A percentile compares a stretch with the other conserved stretches of the same genome.
These are phyloP conservation scores for Manacus vitellinus DNA, from an alignment of 2,113 vertebrate species.

Conservation along the genomic window DNA sequence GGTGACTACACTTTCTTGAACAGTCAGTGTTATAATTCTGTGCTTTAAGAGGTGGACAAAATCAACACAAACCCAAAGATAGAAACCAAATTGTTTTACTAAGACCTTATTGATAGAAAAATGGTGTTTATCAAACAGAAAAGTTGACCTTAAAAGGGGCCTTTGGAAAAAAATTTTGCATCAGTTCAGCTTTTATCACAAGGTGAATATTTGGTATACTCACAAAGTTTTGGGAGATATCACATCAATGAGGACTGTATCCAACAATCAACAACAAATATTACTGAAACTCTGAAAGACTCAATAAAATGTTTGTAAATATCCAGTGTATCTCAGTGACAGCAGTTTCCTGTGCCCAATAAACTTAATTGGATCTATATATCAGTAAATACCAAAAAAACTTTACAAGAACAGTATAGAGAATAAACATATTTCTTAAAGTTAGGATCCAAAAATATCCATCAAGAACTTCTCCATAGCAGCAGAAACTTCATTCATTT, in stretches of 20 bases:
- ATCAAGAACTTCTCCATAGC: neutral
- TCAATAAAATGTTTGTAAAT: neutral
- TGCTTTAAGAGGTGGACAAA: neutral
- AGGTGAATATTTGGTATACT: neutral
- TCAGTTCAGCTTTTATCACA: neutral
- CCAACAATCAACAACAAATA: neutral
- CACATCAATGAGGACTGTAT: neutral
- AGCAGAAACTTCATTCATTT: neutral
- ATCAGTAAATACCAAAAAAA: neutral
- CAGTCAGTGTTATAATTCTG: neutral
- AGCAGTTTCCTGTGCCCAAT: neutral
- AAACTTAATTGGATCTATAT: neutral
- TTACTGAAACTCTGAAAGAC: neutral
- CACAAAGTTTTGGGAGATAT: neutral
- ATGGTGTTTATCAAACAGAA: neutral
- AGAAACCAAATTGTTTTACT: neutral
- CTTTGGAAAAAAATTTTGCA: neutral
- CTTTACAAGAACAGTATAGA: neutral
- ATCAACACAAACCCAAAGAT: neutral
- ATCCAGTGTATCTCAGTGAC: neutral
- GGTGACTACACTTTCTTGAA: neutral
- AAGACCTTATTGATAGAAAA: neutral
- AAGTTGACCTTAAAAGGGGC: neutral
- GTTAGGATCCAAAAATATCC: neutral
- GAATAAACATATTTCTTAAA: neutral